Conservation (phyloP, 2,113 vertebrate species). For the Enhydra lutris region DNA sequence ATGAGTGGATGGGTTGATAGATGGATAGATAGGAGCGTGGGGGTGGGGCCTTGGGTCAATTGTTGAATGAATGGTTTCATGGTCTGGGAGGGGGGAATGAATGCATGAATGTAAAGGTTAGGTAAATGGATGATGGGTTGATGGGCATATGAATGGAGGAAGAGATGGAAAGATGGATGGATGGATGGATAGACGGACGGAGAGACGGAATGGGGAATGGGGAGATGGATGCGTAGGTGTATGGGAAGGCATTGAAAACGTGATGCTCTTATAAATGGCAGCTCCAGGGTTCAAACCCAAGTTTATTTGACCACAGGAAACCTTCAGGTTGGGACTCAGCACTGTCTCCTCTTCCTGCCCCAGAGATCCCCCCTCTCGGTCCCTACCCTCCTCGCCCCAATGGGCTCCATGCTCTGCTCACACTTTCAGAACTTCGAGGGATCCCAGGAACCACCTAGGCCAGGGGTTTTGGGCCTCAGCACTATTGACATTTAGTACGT, state of each 20-base stretch:
- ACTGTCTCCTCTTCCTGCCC: background rate
- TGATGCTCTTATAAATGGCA: background rate
- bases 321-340: background rate
- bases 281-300: background rate
- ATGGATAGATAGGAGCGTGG: background rate
- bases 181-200: background rate
- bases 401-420: background rate
- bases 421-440: background rate
- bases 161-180: background rate
- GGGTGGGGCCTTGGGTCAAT: background rate
- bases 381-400: slow-evolving; percentile 20
- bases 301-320: background rate
- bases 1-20: background rate
- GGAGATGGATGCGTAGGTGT: no score
- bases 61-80: background rate
- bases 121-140: no score
- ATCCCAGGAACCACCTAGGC: background rate
- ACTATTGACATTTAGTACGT: background rate
- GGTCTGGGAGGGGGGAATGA: background rate
- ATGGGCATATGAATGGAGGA: background rate
- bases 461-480: background rate
- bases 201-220: rapidly evolving
- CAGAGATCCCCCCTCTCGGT: background rate
- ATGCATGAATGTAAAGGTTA: no score
- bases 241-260: background rate